Conservation (phyloP, 2,888 invertebrate species). For the Zygaena filipendulae region DNA sequence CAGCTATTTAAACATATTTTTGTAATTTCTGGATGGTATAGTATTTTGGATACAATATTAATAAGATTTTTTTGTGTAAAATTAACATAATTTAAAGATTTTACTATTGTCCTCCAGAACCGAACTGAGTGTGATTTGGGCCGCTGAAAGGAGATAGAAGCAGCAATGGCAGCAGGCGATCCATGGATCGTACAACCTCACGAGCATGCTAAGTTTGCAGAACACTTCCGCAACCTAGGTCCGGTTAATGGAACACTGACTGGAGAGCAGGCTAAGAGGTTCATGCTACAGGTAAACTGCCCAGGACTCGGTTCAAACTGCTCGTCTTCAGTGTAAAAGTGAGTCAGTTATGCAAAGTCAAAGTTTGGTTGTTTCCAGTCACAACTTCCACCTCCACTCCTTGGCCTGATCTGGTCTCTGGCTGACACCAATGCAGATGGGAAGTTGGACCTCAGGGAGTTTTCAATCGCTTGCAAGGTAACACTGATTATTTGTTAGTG, state of each 20-base stretch:
- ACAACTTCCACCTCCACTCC: conserved; percentile 86
- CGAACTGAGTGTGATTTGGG: no score
- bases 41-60: no score
- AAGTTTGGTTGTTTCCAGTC: conserved; percentile 66
- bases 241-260: conserved; percentile 90
- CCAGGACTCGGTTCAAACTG: no score
- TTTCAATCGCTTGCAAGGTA: conserved; percentile 96
- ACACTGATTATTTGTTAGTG: no score
- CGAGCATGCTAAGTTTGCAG: conserved; percentile 88
- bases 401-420: conserved; percentile 96
- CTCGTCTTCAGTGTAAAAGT: no score
- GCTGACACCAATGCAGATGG: conserved; percentile 98
- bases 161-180: conserved; percentile 73
- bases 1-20: no score
- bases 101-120: no score
- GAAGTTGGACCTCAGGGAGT: conserved; percentile 95
- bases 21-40: no score
- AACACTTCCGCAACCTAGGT: conserved; percentile 90
- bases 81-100: no score
- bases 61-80: no score
- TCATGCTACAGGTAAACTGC: conserved; percentile 78
- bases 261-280: conserved; percentile 93
- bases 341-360: no score
- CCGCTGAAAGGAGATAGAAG: no score
- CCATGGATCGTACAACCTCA: conserved; percentile 90